These are phyloP conservation scores for Argyra leucocephala DNA, from an alignment of 2,888 invertebrate genomes.

Conservation along the genomic window DNA sequence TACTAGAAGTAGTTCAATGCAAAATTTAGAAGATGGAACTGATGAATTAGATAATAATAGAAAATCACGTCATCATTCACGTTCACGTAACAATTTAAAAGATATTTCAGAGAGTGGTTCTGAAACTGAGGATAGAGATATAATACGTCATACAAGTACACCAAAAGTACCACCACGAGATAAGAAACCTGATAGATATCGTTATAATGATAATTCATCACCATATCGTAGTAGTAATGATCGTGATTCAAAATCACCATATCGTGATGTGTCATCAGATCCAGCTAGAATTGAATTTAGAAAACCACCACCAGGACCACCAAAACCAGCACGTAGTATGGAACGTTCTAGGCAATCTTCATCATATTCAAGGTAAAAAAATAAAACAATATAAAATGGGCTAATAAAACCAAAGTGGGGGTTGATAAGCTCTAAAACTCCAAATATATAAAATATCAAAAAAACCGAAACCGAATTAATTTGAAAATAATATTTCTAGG, in stretches of 20 bases:
- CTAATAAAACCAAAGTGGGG: no score
- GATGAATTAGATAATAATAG: conserved; percentile 36
- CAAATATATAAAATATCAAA: background rate
- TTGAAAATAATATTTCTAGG: conserved; percentile 24
- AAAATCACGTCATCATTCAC: conserved; percentile 39
- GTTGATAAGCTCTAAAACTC: background rate
- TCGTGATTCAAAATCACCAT: conserved; percentile 21
- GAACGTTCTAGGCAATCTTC: conserved; percentile 30
- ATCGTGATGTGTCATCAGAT: conserved; percentile 15
- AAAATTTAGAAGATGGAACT: conserved; percentile 36
- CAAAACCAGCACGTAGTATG: conserved; percentile 41
- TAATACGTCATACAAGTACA: conserved; percentile 18
- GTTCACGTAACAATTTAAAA: conserved; percentile 43
- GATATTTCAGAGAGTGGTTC: conserved; percentile 44
- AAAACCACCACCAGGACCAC: conserved; percentile 33
- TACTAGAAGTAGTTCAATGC: conserved; percentile 39
- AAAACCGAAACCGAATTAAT: background rate
- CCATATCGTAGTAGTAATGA: conserved; percentile 18
- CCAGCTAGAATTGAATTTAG: conserved; percentile 21
- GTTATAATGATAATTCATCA: conserved; percentile 17
- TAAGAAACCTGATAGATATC: conserved; percentile 12
- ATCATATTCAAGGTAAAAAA: conserved; percentile 28
- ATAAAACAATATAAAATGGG: no score
- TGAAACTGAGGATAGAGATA: conserved; percentile 38
- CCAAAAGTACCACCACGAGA: conserved; percentile 18